Percentiles rank a stretch among this genome's conserved stretches.
phyloP scores from a whole-genome alignment of 2,888 invertebrate genomes.

The Noctua comes region DNA sequence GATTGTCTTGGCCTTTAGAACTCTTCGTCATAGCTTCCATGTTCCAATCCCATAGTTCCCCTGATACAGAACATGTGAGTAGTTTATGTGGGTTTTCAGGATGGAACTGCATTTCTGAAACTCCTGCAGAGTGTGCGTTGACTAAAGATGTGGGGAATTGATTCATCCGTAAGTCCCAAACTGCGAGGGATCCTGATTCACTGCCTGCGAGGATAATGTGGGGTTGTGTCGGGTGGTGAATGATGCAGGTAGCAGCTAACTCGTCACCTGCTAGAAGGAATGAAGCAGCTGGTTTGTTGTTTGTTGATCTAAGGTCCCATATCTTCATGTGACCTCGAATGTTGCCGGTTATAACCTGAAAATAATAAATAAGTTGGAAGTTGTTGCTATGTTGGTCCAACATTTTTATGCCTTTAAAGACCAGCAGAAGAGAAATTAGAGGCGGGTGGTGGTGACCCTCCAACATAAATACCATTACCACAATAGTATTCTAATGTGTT shows the following conservation, averaged over 20 bases:
- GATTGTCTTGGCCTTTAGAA: slow-evolving; percentile 79
- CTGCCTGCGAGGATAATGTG: slow-evolving; percentile 96
- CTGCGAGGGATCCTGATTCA: slow-evolving; percentile 95
- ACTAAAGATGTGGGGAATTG: slow-evolving; percentile 95
- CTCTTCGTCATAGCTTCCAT: slow-evolving; percentile 89
- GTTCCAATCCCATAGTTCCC: slow-evolving; percentile 98
- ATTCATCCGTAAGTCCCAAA: slow-evolving; percentile 97
- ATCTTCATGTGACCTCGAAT: slow-evolving; percentile 97
- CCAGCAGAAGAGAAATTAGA: neutral
- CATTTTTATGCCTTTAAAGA: neutral
- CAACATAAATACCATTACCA: too few species aligned
- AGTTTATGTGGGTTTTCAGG: slow-evolving; percentile 95
- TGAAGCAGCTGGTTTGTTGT: slow-evolving; percentile 92
- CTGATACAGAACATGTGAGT: slow-evolving; percentile 94
- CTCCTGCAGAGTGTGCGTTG: slow-evolving; percentile 93
- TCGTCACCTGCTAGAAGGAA: slow-evolving; percentile 94
- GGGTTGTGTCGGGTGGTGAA: slow-evolving; percentile 96
- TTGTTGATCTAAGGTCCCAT: slow-evolving; percentile 94
- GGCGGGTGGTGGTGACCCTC: neutral
- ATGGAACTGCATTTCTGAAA: slow-evolving; percentile 97
- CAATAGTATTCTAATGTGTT: too few species aligned
- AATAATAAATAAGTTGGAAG: slow-evolving; percentile 28
- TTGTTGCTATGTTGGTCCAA: neutral
- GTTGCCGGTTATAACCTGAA: slow-evolving; percentile 95
- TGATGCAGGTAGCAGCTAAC: slow-evolving; percentile 93